phyloP scores from a whole-genome alignment of 1,140 invertebrate species.

The Ostrea edulis region DNA sequence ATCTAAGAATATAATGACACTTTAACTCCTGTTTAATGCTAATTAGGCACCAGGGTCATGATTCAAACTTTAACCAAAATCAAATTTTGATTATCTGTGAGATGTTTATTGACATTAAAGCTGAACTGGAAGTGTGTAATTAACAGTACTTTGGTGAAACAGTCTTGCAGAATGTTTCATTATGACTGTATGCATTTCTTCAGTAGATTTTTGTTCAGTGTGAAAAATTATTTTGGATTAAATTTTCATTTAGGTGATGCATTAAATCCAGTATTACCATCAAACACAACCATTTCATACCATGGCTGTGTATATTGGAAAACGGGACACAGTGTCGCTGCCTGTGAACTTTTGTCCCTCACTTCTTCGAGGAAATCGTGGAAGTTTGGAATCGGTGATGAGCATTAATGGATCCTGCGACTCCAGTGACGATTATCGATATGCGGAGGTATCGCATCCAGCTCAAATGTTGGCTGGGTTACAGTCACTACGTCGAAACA shows the following conservation, averaged over 20 bases:
- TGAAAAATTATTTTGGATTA: too few species aligned
- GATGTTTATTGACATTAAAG: too few species aligned
- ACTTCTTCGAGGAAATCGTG: not conserved
- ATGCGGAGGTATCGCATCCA: conserved; percentile 68
- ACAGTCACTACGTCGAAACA: conserved; percentile 78
- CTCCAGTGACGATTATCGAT: conserved; percentile 64
- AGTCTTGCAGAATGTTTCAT: too few species aligned
- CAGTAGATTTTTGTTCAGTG: too few species aligned
- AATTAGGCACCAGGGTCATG: too few species aligned
- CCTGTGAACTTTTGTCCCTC: conserved; percentile 31
- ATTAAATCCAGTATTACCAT: not conserved
- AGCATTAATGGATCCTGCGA: conserved; percentile 23
- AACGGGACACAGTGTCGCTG: not conserved
- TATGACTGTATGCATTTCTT: too few species aligned
- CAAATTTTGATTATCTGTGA: too few species aligned
- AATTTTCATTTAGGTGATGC: not conserved
- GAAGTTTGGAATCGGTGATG: conserved; percentile 29
- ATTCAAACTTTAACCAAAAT: too few species aligned
- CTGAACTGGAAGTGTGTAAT: too few species aligned
- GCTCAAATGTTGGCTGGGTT: conserved; percentile 79
- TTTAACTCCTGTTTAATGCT: too few species aligned
- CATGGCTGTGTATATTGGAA: not conserved
- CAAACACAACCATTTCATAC: not conserved
- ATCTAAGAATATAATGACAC: too few species aligned
- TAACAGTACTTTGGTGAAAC: too few species aligned